These are phyloP conservation scores for Microtus oregoni DNA, from an alignment of 2,113 vertebrate genomes.

Conservation along the genomic window DNA sequence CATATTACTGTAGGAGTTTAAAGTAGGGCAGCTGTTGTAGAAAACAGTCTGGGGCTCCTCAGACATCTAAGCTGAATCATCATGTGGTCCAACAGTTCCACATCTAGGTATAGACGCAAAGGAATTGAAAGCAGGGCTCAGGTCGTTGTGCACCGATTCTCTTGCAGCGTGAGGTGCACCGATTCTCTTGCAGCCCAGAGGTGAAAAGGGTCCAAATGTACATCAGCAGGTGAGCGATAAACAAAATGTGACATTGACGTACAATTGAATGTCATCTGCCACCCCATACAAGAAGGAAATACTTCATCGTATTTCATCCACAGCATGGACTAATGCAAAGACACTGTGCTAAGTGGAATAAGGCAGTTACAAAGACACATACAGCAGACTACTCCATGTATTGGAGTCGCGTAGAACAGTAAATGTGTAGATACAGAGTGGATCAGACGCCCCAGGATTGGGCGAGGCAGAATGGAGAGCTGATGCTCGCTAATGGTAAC, in stretches of 20 bases:
- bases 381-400: neutral
- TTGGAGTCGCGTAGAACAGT: neutral
- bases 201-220: neutral
- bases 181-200: neutral
- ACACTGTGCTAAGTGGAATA: conserved; percentile 20
- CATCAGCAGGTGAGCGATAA: neutral
- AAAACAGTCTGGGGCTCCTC: neutral
- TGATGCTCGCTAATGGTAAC: neutral
- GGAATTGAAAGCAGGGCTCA: neutral
- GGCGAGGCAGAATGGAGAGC: neutral
- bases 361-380: conserved; percentile 3
- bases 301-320: neutral
- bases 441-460: neutral
- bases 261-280: neutral
- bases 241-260: neutral
- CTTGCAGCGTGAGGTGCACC: neutral
- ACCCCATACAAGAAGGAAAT: neutral
- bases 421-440: neutral
- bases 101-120: neutral
- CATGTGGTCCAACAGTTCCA: neutral
- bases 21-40: neutral
- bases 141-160: neutral
- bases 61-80: neutral
- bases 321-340: neutral
- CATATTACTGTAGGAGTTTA: neutral